A percentile compares a stretch with the other conserved stretches of the same genome.
phyloP scores from a whole-genome alignment of 2,797 vertebrate species.

The Chiroxiphia lanceolata region DNA sequence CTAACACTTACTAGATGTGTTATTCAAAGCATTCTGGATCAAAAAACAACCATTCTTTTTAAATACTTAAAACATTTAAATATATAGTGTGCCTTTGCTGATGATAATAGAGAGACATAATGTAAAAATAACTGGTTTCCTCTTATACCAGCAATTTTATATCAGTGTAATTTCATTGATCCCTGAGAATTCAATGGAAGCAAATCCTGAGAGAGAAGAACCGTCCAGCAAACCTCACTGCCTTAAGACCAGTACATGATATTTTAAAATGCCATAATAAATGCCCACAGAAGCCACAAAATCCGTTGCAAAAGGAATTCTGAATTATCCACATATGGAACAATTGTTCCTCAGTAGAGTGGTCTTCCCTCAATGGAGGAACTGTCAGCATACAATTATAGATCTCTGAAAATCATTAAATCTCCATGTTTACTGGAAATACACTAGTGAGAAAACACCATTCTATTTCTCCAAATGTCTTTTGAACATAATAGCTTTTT shows the following conservation, averaged over 20 bases:
- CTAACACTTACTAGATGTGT: not conserved
- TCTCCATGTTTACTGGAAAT: slow-evolving; percentile 51
- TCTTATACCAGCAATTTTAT: not conserved
- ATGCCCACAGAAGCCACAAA: slow-evolving; percentile 32
- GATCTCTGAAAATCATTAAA: slow-evolving; percentile 54
- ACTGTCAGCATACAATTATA: slow-evolving; percentile 42
- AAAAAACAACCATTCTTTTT: not conserved
- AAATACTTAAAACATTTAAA: not conserved
- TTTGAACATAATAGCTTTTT: slow-evolving; percentile 41
- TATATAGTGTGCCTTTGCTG: not conserved
- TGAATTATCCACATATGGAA: slow-evolving; percentile 8
- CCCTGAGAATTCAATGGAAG: not conserved
- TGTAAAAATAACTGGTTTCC: not conserved
- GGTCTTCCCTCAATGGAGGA: slow-evolving; percentile 34
- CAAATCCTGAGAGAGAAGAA: not conserved
- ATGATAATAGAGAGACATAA: not conserved
- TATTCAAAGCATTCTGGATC: not conserved
- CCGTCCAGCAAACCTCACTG: not conserved
- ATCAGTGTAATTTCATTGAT: not conserved
- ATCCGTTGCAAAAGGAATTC: slow-evolving; percentile 11
- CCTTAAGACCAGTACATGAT: not conserved
- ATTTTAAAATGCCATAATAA: slow-evolving; percentile 24
- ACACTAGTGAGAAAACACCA: slow-evolving; percentile 38
- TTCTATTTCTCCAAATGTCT: slow-evolving; percentile 5
- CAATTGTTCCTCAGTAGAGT: slow-evolving; percentile 32